phyloP scores from a whole-genome alignment of 1,140 invertebrate genomes.

The Papilio machaon region DNA sequence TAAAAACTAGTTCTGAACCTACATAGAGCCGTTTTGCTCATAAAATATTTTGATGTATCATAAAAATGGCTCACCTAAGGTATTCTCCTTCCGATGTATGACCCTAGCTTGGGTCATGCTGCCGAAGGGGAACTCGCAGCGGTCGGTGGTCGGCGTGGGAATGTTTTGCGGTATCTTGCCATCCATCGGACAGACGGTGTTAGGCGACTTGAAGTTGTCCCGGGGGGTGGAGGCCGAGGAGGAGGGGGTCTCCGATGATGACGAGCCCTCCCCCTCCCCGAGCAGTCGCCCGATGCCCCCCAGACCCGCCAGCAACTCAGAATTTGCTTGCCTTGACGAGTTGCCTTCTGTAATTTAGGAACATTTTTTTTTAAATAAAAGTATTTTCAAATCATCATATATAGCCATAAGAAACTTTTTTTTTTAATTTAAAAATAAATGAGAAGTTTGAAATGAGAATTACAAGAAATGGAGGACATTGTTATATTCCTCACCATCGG shows the following conservation, averaged over 20 bases:
- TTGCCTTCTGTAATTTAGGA: slow-evolving; percentile 58
- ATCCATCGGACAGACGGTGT: slow-evolving; percentile 91
- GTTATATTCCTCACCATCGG: slow-evolving; percentile 53
- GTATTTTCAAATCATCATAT: not conserved
- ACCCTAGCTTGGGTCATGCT: slow-evolving; percentile 93
- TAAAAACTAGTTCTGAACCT: too few relatives aligned
- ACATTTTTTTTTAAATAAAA: not conserved
- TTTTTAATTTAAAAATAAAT: too few relatives aligned
- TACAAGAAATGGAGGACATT: too few relatives aligned
- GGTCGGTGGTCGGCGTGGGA: slow-evolving; percentile 76
- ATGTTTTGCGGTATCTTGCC: slow-evolving; percentile 84
- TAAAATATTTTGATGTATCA: not conserved
- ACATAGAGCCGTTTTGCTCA: not conserved
- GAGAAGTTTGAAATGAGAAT: too few relatives aligned
- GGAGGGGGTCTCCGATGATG: slow-evolving; percentile 47
- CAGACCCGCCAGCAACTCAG: slow-evolving; percentile 67
- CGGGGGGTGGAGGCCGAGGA: slow-evolving; percentile 48
- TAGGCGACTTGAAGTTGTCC: slow-evolving; percentile 88
- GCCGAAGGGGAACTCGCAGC: slow-evolving; percentile 90
- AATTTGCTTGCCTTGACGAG: slow-evolving; percentile 63
- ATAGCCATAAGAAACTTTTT: too few relatives aligned
- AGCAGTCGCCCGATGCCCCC: slow-evolving; percentile 72
- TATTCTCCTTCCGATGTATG: slow-evolving; percentile 82
- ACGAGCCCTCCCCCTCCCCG: slow-evolving; percentile 57
- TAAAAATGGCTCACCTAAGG: slow-evolving; percentile 70